Evolutionary conservation across 2,888 invertebrate species (phyloP).

Genomic region (Thyatira batis): DNA sequence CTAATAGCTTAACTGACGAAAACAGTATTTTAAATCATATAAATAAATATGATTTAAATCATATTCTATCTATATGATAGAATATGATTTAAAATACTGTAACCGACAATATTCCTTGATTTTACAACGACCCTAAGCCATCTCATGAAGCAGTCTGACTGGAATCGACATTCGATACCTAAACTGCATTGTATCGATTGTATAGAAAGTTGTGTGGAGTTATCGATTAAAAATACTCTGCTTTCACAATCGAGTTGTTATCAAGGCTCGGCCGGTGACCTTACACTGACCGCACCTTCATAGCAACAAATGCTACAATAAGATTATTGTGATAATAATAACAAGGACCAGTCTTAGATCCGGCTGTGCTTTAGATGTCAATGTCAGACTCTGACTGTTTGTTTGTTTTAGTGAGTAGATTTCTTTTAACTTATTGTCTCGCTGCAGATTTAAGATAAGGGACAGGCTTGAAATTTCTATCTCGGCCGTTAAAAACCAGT

Average conservation of each 20-base stretch:
- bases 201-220: neutral
- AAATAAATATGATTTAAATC: too few relatives aligned
- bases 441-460: too few relatives aligned
- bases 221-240: neutral
- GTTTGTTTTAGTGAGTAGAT: slow-evolving; percentile 4
- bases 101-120: neutral
- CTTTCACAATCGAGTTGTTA: slow-evolving; percentile 1
- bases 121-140: neutral
- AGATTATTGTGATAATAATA: slow-evolving; percentile 36
- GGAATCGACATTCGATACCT: neutral
- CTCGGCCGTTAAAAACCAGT: too few relatives aligned
- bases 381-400: slow-evolving; percentile 52
- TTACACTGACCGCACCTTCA: slow-evolving; percentile 1
- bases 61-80: neutral
- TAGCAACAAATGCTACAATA: slow-evolving; percentile 19
- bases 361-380: slow-evolving; percentile 70
- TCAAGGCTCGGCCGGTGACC: slow-evolving; percentile 2
- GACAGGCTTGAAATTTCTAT: too few relatives aligned
- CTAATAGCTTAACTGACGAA: too few relatives aligned
- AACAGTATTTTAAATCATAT: too few relatives aligned
- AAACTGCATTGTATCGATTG: neutral
- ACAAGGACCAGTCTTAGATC: slow-evolving; percentile 54
- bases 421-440: too few relatives aligned
- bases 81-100: too few relatives aligned
- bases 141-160: neutral